These are phyloP conservation scores for Thymelicus lineola DNA, from an alignment of 2,888 invertebrate genomes.

Conservation along the genomic window DNA sequence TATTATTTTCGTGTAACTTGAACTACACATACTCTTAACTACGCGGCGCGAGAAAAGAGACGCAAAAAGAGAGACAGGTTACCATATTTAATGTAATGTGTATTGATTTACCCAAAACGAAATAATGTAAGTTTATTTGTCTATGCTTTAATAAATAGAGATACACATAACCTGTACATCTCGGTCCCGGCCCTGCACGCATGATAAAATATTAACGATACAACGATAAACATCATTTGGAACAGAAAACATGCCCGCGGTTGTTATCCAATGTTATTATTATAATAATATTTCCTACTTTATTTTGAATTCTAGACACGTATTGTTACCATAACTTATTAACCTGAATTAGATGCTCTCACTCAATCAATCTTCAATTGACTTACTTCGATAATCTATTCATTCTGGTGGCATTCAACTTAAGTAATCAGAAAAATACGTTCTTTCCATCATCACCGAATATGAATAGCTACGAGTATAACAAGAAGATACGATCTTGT, in stretches of 20 bases:
- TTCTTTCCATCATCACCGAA: no score
- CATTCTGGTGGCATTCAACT: no score
- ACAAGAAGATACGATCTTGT: no score
- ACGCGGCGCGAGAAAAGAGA: no score
- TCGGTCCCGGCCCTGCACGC: background rate
- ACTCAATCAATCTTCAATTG: background rate
- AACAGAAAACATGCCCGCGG: background rate
- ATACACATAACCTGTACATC: background rate
- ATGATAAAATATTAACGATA: constrained; percentile 3
- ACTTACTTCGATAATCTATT: background rate
- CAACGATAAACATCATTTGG: constrained; percentile 5
- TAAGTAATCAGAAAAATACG: no score
- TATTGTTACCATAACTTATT: background rate
- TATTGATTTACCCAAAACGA: background rate
- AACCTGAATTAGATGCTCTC: background rate
- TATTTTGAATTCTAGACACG: background rate
- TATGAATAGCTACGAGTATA: no score
- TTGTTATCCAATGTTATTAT: background rate
- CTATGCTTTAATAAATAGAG: background rate
- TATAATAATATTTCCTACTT: background rate
- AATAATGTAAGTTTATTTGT: background rate
- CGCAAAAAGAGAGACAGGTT: no score
- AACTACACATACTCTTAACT: no score
- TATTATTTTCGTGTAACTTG: no score
- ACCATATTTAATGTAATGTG: no score